Percentiles rank a stretch among this genome's conserved stretches.
These are phyloP conservation scores for Apus apus DNA, from an alignment of 2,113 vertebrate genomes.

Conservation along the genomic window DNA sequence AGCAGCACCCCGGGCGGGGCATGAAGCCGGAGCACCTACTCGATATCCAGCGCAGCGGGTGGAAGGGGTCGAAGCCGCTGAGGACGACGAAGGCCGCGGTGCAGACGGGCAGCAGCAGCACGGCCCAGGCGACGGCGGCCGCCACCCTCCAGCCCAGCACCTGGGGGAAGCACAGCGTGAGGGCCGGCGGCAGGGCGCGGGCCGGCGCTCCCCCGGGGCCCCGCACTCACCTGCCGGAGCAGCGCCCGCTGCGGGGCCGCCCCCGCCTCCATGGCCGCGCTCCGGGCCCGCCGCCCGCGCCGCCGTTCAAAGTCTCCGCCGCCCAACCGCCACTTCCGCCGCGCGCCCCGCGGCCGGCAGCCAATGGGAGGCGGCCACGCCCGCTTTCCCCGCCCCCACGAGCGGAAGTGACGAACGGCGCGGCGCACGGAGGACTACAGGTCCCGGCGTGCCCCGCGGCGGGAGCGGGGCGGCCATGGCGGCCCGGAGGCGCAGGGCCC, in stretches of 20 bases:
- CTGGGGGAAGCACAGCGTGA: conserved; percentile 55
- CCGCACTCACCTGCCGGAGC: conserved; percentile 20
- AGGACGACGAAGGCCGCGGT: conserved; percentile 83
- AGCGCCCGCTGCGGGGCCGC: conserved; percentile 17
- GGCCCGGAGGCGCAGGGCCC: no score
- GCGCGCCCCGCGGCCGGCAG: fast-evolving
- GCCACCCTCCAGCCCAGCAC: conserved; percentile 91
- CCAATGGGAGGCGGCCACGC: neutral
- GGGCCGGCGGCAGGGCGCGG: no score
- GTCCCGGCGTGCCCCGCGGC: neutral
- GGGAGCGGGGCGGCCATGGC: no score
- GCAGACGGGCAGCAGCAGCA: conserved; percentile 84
- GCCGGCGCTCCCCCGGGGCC: neutral
- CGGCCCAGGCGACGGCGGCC: conserved; percentile 86
- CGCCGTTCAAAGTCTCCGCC: conserved; percentile 52
- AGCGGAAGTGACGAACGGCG: fast-evolving
- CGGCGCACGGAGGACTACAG: fast-evolving
- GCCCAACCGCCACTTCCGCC: neutral
- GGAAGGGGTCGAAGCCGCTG: conserved; percentile 82
- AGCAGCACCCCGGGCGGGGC: no score
- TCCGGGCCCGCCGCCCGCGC: neutral
- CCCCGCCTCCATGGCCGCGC: neutral
- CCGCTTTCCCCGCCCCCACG: neutral
- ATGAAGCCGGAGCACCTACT: conserved; percentile 70
- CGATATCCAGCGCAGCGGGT: conserved; percentile 86